A percentile compares a stretch with the other conserved stretches of the same genome.
Conservation (phyloP, 2,797 vertebrate genomes). For the Smutsia temminckii region DNA sequence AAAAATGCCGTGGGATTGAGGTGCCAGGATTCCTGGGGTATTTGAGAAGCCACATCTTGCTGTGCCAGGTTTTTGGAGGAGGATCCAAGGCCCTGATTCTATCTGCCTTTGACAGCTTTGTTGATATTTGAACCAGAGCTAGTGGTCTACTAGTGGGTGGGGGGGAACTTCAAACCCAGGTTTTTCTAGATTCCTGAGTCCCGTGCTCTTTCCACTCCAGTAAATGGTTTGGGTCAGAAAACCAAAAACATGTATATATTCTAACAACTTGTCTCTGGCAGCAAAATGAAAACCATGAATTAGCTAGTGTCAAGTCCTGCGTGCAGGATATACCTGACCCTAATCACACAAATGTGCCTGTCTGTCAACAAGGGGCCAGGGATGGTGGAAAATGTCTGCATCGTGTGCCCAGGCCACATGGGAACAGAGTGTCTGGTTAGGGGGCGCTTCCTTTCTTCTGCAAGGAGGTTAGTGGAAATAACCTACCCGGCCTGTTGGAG, state of each 20-base stretch:
- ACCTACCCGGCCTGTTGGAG: neutral
- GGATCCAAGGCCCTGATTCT: neutral
- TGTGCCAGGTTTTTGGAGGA: neutral
- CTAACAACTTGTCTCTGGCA: neutral
- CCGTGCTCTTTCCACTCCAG: neutral
- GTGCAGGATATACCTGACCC: neutral
- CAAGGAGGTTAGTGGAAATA: neutral
- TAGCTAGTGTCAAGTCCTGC: neutral
- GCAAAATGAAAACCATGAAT: neutral
- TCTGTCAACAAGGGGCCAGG: neutral
- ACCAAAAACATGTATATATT: neutral
- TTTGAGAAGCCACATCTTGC: neutral
- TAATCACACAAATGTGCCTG: neutral
- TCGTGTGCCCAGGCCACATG: neutral
- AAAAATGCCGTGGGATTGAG: fast-evolving
- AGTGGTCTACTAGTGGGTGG: neutral
- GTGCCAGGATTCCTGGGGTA: no score
- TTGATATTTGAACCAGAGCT: neutral
- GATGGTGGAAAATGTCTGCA: neutral
- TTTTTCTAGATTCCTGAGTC: neutral
- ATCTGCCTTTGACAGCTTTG: neutral
- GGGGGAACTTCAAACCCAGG: neutral
- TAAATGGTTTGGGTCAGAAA: neutral
- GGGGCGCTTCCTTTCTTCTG: neutral
- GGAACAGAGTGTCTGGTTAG: neutral